Evolutionary conservation across 2,888 invertebrate species (phyloP), one percentile per base, ranked within the genome.

Genomic region (Tricholauxania praeusta): DNA sequence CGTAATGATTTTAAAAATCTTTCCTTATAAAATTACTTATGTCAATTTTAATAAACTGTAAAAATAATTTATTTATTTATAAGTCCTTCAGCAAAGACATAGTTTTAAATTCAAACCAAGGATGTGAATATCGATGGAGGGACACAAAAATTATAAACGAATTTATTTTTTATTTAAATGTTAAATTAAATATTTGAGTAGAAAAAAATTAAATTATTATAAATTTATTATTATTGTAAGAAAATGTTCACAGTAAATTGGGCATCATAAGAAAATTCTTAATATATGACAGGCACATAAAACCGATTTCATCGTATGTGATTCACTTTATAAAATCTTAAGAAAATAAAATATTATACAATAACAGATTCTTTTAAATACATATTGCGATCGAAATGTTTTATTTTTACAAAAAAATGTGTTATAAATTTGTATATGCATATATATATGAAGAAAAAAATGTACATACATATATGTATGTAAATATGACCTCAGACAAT

Each of bases 121-220:
- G 39, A 39, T 39, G 39, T 10, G 10, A 10, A 39, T 39, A 39
- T 39, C 39, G 39, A 39, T 7, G 1, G 0, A 39, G 39, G 8
- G 39, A 39, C 39, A 10, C 39, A 4, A 22, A 7, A 53, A 3
- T 53, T 55, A 12, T 55, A 12, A 55, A 55, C 55, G 55, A 55
- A 55, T 55, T 55, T 55, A 55, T 55, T 55, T 53, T n/a, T 55
- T 55, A 55, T 19, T 55, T 39, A 64, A 55, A 67, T 69, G 48
- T 71, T 66, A 75, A 71, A 67, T 64, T 15, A 47, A 47, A 64
- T 3, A 19, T 52, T 75, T 73, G 59, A 57, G 48, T 57, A 72
- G 67, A 72, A 39, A 64, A 65, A 71, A 66, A n/a, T n/a, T 52
- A 67, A 63, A 62, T 62, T 69, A 64, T 73, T 28, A 28, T 4